Evolutionary conservation across 2,113 vertebrate genomes (phyloP).

Genomic region (Zosterops pallidus): DNA sequence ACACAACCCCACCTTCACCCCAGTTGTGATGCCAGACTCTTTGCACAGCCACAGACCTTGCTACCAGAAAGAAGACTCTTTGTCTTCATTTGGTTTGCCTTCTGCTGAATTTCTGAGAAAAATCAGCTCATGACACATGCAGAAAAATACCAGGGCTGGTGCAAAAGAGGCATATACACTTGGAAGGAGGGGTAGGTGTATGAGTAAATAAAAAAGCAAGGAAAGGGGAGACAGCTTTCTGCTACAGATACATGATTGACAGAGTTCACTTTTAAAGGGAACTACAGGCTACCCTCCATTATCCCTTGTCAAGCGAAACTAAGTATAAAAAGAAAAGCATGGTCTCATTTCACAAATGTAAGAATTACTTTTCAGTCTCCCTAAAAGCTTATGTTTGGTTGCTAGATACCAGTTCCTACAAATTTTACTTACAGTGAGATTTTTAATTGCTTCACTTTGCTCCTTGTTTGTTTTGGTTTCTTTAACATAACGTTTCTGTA

Average conservation of each 20-base stretch:
- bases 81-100: neutral
- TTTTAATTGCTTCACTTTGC: slow-evolving; percentile 61
- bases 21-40: neutral
- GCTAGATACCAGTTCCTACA: neutral
- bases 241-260: neutral
- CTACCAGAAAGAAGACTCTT: neutral
- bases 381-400: neutral
- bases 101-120: neutral
- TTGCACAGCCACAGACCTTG: neutral
- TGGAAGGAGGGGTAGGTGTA: neutral
- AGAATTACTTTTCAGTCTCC: neutral
- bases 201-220: neutral
- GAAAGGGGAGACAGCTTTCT: neutral
- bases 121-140: neutral
- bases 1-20: neutral
- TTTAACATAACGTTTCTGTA: slow-evolving; percentile 58
- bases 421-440: slow-evolving; percentile 66
- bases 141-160: neutral
- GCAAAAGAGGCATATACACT: neutral
- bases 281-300: neutral
- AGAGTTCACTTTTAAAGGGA: neutral
- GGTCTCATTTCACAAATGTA: neutral
- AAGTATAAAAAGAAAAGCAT: neutral
- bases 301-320: neutral
- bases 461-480: slow-evolving; percentile 64